A percentile compares a stretch with the other conserved stretches of the same genome.
These are phyloP conservation scores for Tenthredo livida DNA, from an alignment of 2,888 invertebrate species.

Conservation along the genomic window DNA sequence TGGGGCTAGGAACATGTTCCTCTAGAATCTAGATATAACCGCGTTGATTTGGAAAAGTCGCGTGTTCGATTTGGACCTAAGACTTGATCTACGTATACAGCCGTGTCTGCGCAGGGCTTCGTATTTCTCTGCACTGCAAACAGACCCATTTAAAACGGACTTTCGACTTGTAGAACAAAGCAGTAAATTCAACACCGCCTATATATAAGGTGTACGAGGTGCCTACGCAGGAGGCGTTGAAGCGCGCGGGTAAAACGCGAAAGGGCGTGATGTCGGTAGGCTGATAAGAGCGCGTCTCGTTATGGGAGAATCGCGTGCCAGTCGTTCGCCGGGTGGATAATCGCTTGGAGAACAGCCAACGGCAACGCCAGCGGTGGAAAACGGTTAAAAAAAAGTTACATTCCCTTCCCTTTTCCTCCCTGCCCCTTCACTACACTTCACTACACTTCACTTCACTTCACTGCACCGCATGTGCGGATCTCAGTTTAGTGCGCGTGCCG, in stretches of 20 bases:
- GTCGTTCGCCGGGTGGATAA: conserved; percentile 9
- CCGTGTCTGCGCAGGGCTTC: background rate
- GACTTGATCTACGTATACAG: background rate
- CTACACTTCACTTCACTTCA: background rate
- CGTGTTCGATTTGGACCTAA: background rate
- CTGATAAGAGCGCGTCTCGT: conserved; percentile 50
- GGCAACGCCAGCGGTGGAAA: conserved; percentile 1
- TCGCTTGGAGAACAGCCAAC: conserved; percentile 34
- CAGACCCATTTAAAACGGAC: background rate
- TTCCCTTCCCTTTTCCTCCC: background rate
- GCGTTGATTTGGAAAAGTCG: background rate
- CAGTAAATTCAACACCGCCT: background rate
- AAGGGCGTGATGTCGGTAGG: conserved; percentile 51
- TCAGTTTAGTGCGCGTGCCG: conserved; percentile 14
- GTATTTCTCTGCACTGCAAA: background rate
- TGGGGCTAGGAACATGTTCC: background rate
- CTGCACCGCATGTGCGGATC: background rate
- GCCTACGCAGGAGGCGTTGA: conserved; percentile 14
- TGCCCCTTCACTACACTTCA: background rate
- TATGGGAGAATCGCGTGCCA: conserved; percentile 52
- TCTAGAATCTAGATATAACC: background rate
- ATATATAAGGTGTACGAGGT: conserved; percentile 9
- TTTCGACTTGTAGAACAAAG: background rate
- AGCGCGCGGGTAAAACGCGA: conserved; percentile 42
- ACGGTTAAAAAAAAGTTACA: background rate